phyloP scores from a whole-genome alignment of 1,140 invertebrate genomes.

The Dendrolimus punctatus region DNA sequence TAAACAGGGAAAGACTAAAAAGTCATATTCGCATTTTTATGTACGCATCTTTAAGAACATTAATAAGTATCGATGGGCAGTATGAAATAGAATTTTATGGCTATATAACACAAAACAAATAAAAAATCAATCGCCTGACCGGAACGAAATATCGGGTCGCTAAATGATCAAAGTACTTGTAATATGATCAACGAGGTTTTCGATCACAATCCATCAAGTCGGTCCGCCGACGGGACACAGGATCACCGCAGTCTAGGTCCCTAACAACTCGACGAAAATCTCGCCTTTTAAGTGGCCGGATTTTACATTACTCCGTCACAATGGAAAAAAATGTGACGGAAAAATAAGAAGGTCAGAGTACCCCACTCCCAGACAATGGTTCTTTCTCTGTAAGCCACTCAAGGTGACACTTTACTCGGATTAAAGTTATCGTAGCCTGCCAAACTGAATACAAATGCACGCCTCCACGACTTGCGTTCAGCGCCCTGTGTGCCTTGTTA shows the following conservation, averaged over 20 bases:
- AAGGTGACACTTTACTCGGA: conserved; percentile 68
- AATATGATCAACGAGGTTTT: conserved; percentile 57
- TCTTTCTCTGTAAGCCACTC: conserved; percentile 60
- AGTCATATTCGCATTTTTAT: no score
- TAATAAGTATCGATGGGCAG: no score
- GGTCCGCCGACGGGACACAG: conserved; percentile 13
- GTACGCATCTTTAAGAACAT: no score
- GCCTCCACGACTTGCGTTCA: conserved; percentile 15
- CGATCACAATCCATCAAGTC: conserved; percentile 63
- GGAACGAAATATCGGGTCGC: conserved; percentile 22
- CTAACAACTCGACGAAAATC: conserved; percentile 33
- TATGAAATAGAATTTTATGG: no score
- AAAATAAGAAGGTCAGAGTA: conserved; percentile 55
- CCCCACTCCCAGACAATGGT: conserved; percentile 54
- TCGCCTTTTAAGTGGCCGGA: conserved; percentile 33
- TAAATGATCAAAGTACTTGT: conserved; percentile 53
- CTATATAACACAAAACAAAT: no score
- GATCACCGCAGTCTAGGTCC: conserved; percentile 34
- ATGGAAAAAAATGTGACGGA: conserved; percentile 44
- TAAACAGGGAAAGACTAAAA: no score
- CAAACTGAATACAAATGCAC: conserved; percentile 68
- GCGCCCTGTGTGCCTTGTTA: conserved; percentile 22
- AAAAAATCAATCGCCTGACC: conserved; percentile 16
- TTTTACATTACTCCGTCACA: conserved; percentile 45
- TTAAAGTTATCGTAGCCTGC: conserved; percentile 65